phyloP scores from a whole-genome alignment of 1,140 invertebrate species.

The Drosophila punjabiensis region DNA sequence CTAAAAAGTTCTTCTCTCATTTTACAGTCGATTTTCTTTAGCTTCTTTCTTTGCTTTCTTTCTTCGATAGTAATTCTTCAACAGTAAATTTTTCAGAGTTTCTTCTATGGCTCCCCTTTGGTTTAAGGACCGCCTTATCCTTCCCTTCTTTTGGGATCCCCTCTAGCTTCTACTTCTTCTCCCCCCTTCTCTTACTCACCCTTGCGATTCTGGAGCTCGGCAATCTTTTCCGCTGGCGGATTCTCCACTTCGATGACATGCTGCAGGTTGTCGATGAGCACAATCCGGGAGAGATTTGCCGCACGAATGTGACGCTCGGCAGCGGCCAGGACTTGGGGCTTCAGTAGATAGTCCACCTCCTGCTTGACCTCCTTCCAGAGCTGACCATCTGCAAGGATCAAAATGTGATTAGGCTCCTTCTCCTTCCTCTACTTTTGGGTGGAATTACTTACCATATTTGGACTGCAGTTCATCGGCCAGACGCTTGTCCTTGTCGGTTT shows the following conservation, averaged over 20 bases:
- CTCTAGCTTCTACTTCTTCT: not conserved
- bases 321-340: slow-evolving; percentile 86
- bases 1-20: not conserved
- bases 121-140: too few relatives aligned
- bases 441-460: slow-evolving; percentile 83
- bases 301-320: slow-evolving; percentile 86
- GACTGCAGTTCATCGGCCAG: slow-evolving; percentile 79
- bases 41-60: not conserved
- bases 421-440: rapidly evolving
- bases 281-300: slow-evolving; percentile 88
- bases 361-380: slow-evolving; percentile 90
- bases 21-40: not conserved
- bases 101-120: not conserved
- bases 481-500: slow-evolving; percentile 80
- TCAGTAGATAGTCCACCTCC: slow-evolving; percentile 89
- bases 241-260: slow-evolving; percentile 92
- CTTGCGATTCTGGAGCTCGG: slow-evolving; percentile 90
- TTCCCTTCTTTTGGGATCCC: too few relatives aligned
- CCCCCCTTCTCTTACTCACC: slow-evolving; percentile 86
- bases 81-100: not conserved
- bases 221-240: slow-evolving; percentile 88
- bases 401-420: not conserved
- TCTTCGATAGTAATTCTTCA: too few relatives aligned
- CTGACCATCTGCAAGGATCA: slow-evolving; percentile 87
- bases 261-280: slow-evolving; percentile 91